Base-by-base conservation (phyloP, 2,797 vertebrate genomes). In the Ceryle rudis region DNA sequence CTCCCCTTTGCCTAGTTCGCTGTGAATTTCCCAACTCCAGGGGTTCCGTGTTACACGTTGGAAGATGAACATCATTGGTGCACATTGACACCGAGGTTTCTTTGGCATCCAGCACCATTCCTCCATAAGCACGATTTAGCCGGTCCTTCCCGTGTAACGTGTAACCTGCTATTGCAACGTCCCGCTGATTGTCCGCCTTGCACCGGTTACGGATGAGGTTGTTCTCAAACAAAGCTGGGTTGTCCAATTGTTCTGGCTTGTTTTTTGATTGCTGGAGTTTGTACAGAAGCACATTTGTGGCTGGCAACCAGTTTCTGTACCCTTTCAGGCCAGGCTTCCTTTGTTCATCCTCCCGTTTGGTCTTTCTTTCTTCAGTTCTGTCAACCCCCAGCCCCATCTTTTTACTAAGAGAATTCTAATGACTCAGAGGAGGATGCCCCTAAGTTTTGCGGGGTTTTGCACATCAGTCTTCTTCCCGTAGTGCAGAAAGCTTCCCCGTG, bases 271-370 rank as follows among this genome's bases (percentile, higher is more conserved):
- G 65, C 42, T 58, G 14, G 26, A 2, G 35, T 65, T 69, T 44
- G 21, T 57, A 33, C 46, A 3, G 13, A 25, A 77, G 60, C 41
- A 25, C 10, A 1, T 18, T 5, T 3, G 37, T 47, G 49, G 18
- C 21, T 23, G 4, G 47, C 29, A 13, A 5, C 3, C 46, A 4
- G 5, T 35, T 69, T 77, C 44, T 61, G 54, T 35, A 19, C 35
- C 20, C 66, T 61, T 80, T 83, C 21, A n/a, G 28, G 19, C 42
- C 0, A 0, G n/a, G 18, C 12, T 61, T 80, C 4, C 14, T 44
- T 47, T 60, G 41, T 41, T 72, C 64, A 31, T 54, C 28, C 55
- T 81, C 25, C 12, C 25, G 3, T 25, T 46, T 41, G 42, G 17
- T 2, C 11, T n/a, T 55, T 80, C 37, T 12, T 49, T n/a, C 29